phyloP scores from a whole-genome alignment of 2,113 vertebrate genomes.

The Sander vitreus region DNA sequence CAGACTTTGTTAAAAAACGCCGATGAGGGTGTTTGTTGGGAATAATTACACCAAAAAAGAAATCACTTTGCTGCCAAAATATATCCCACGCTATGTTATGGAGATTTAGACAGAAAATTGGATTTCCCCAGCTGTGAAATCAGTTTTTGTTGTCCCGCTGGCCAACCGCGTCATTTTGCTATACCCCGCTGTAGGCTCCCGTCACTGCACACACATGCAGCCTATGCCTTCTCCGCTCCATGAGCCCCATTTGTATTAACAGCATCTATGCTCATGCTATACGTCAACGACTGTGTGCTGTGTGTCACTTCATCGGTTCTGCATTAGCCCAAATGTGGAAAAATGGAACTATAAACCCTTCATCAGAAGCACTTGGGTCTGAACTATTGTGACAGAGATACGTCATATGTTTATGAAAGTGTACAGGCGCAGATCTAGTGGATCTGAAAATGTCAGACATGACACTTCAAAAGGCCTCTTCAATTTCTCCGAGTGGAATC shows the following conservation, averaged over 20 bases:
- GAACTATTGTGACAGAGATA: slow-evolving; percentile 19
- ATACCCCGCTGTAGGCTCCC: slow-evolving; percentile 46
- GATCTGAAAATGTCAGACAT: slow-evolving; percentile 60
- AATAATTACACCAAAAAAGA: slow-evolving; percentile 70
- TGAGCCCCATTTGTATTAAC: slow-evolving; percentile 42
- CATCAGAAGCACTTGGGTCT: slow-evolving; percentile 23
- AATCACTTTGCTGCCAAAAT: slow-evolving; percentile 74
- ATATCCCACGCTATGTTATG: slow-evolving; percentile 72
- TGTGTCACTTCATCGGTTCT: slow-evolving; percentile 53
- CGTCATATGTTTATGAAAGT: slow-evolving; percentile 47
- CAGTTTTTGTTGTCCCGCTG: slow-evolving; percentile 79
- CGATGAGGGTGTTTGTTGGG: slow-evolving; percentile 49
- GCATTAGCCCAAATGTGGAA: slow-evolving; percentile 35
- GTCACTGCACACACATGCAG: slow-evolving; percentile 47
- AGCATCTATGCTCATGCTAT: slow-evolving; percentile 44
- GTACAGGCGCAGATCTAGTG: slow-evolving; percentile 9
- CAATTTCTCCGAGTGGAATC: slow-evolving; percentile 55
- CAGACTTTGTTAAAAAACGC: slow-evolving; percentile 41
- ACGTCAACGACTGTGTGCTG: slow-evolving; percentile 43
- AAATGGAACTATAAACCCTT: slow-evolving; percentile 31
- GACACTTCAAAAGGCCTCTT: slow-evolving; percentile 46
- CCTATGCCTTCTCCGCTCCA: slow-evolving; percentile 48
- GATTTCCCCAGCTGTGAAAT: slow-evolving; percentile 84
- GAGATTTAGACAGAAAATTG: slow-evolving; percentile 81
- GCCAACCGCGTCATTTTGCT: slow-evolving; percentile 73